Evolutionary conservation across 2,797 vertebrate genomes (phyloP), one percentile per base, ranked within the genome.

Genomic region (Falco columbarius): DNA sequence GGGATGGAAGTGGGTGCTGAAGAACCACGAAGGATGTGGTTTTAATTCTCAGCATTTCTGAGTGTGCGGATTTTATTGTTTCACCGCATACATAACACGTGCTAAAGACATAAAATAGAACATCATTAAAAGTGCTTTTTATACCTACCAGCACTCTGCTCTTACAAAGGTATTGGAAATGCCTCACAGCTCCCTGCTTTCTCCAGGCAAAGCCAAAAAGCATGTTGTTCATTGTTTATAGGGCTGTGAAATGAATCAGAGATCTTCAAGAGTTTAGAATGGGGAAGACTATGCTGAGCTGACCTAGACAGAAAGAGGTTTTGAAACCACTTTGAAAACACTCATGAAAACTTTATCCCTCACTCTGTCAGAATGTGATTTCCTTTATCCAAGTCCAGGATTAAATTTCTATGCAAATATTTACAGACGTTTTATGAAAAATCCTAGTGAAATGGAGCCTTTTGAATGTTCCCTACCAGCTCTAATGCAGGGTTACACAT

Each of bases 371-470:
- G 65, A 52, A 86, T 8, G 15, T 2, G 22, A 66, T 81, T 93
- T 80, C 23, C 56, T 92, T 89, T 86, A 86, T 73, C 19, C 77
- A 85, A 42, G 36, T 62, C 38, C 44, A 67, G 42, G 77, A 86
- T 94, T 89, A 82, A 81, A 87, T 96, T 91, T 90, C 95, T 94
- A 6, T 12, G 40, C 81, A 96, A 96, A 93, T 81, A 95, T 93
- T 96, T 93, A 56, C 54, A 86, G 40, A 46, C 0, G 0, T 91
- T 91, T 93, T 65, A 75, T 88, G 72, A 85, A 81, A 96, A 94
- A 58, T 55, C 63, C 38, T 85, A 47, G 17, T 66, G 81, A 94
- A 97, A 94, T 55, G 14, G 81, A 94, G 88, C 92, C 81, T 76
- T 94, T 12, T 81, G 81, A 90, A 74, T 2, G 3, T 55, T 91